phyloP scores from a whole-genome alignment of 2,888 invertebrate species.

The Eugnorisma glareosa region DNA sequence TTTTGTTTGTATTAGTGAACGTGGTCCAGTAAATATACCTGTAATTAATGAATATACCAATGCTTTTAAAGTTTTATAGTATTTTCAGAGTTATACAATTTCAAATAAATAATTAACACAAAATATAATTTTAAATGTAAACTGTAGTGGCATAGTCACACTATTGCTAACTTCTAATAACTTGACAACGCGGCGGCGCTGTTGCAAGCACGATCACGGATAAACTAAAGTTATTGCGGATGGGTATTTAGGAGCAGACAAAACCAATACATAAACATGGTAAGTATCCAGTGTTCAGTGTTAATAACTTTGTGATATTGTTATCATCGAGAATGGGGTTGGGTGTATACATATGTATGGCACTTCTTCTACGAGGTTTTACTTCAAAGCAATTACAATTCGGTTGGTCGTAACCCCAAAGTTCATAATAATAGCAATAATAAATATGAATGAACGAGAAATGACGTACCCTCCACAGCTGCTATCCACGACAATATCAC shows the following conservation, averaged over 20 bases:
- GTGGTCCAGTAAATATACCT: background rate
- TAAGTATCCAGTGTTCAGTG: no score
- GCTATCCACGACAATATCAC: background rate
- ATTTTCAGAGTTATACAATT: background rate
- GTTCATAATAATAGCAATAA: background rate
- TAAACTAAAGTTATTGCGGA: no score
- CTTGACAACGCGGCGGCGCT: no score
- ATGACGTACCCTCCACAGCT: constrained; percentile 5
- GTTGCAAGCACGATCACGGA: no score
- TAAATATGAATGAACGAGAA: background rate
- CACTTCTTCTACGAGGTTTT: background rate
- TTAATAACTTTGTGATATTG: background rate
- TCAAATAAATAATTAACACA: no score
- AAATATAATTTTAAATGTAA: no score
- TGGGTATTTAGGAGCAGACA: no score
- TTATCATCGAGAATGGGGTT: background rate
- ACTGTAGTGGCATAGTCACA: no score
- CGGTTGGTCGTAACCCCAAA: background rate
- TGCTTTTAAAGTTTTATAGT: no score
- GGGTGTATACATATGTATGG: background rate
- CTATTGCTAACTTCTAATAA: no score
- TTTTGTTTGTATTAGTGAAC: background rate
- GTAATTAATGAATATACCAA: background rate
- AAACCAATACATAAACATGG: no score
- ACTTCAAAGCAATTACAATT: background rate